Percentiles rank a stretch among this genome's conserved stretches.
These are phyloP conservation scores for Hirundo rustica DNA, from an alignment of 2,797 vertebrate species.

Conservation along the genomic window DNA sequence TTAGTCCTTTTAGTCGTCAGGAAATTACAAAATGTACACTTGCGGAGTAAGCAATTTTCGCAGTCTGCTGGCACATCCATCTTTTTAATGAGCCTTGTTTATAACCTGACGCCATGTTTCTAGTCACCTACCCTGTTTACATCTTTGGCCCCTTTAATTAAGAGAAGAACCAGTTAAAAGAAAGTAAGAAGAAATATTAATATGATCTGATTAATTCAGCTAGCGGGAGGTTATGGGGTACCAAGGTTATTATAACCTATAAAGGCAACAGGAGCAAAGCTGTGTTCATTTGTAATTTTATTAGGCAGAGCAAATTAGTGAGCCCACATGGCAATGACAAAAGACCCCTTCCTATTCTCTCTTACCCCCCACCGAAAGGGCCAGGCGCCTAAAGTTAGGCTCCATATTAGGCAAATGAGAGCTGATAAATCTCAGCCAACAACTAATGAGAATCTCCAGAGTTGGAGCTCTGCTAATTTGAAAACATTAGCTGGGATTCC, in stretches of 20 bases:
- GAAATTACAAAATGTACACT: constrained; percentile 85
- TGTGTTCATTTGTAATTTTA: constrained; percentile 87
- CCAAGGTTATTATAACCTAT: constrained; percentile 87
- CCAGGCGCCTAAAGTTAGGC: constrained; percentile 85
- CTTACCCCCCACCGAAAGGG: constrained; percentile 83
- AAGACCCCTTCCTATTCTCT: constrained; percentile 77
- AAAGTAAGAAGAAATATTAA: constrained; percentile 87
- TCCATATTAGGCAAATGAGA: constrained; percentile 90
- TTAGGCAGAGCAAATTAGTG: constrained; percentile 86
- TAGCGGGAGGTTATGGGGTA: constrained; percentile 85
- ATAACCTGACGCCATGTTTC: constrained; percentile 82
- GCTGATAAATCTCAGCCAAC: constrained; percentile 88
- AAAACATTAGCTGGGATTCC: constrained; percentile 84
- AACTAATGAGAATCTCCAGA: constrained; percentile 85
- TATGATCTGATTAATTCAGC: constrained; percentile 88
- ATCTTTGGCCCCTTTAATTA: constrained; percentile 89
- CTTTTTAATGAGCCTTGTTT: constrained; percentile 92
- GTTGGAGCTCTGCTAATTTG: constrained; percentile 84
- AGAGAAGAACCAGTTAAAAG: constrained; percentile 87
- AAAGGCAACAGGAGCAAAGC: constrained; percentile 83
- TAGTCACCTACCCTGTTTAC: constrained; percentile 86
- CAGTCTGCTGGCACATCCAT: constrained; percentile 82
- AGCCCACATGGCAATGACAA: constrained; percentile 80
- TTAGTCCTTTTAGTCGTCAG: constrained; percentile 83
- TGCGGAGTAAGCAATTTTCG: constrained; percentile 86